Evolutionary conservation across 2,797 vertebrate species (phyloP), one percentile per base, ranked within the genome.

Genomic region (Tragopan temminckii): DNA sequence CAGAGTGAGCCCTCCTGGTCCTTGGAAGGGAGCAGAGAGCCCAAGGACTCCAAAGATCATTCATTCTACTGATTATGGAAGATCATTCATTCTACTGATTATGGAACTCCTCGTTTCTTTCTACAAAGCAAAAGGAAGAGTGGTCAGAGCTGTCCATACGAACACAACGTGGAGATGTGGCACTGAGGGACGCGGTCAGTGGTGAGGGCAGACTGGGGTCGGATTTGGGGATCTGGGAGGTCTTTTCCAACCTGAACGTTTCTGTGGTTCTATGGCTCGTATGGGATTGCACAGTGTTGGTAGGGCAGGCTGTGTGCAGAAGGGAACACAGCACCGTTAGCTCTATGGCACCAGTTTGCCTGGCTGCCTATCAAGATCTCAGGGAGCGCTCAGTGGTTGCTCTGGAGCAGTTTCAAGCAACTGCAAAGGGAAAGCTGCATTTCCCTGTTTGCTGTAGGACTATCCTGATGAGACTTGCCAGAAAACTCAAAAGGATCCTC

Each of bases 391-490:
- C 1, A 2, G 62, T 78, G 80, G 23, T 71, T 82, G n/a, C 4
- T 89, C 80, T 42, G 87, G 43, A 35, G 42, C 79, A 48, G 14
- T 14, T 61, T 67, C 4, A 29, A n/a, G 74, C 3, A 14, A 16
- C 75, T 71, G 71, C 66, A 71, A 38, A 88, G 45, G 35, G 11
- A 80, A 85, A 79, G 6, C 27, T 62, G 64, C 53, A 14, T 83
- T 57, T 57, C 62, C 42, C 38, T 58, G 50, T 76, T 53, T 62
- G 90, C 94, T 91, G 36, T 53, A 75, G 80, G 89, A 93, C 36
- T 91, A 20, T 97, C 97, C 92, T 97, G 96, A 97, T 72, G 88
- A 77, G 96, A 94, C 96, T 95, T 97, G 97, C 93, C 94, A 82
- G 85, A 53, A 92, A 94, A 66, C 69, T 91, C 91, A 90, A 61